These are phyloP conservation scores for Chesias legatella DNA, from an alignment of 2,888 invertebrate species.

Conservation along the genomic window DNA sequence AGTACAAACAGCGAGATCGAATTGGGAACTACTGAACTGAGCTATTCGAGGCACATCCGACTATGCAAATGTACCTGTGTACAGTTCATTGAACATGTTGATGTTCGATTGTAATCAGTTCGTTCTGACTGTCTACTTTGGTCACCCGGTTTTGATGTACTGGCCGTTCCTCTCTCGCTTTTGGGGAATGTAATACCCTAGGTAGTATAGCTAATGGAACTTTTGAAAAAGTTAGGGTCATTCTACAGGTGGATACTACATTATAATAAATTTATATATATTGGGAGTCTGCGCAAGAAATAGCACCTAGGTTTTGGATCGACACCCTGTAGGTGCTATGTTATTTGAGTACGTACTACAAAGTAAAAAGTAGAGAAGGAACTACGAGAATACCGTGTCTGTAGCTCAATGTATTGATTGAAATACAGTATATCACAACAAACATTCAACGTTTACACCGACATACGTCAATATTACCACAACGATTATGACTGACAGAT, in stretches of 20 bases:
- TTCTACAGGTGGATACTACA: no score
- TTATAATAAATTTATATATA: no score
- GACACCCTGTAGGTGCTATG: no score
- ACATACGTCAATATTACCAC: constrained; percentile 8
- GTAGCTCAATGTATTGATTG: constrained; percentile 15
- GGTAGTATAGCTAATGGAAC: neutral
- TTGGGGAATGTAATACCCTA: neutral
- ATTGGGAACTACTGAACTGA: constrained; percentile 28
- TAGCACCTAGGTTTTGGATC: no score
- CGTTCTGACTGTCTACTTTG: constrained; percentile 21
- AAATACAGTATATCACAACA: constrained; percentile 11
- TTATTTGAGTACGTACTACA: neutral
- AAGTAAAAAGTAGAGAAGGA: constrained; percentile 1
- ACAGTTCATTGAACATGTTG: constrained; percentile 29
- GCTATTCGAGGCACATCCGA: constrained; percentile 22
- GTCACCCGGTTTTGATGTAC: constrained; percentile 3
- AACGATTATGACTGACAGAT: constrained; percentile 12
- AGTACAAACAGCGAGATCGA: constrained; percentile 25
- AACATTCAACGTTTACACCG: constrained; percentile 14
- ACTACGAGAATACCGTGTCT: constrained; percentile 6
- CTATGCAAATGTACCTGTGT: constrained; percentile 31
- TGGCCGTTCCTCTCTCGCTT: neutral
- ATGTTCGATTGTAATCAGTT: constrained; percentile 31
- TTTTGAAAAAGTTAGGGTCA: no score
- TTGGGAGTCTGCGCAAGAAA: no score